These are phyloP conservation scores for Emydocephalus ijimae DNA, from an alignment of 2,113 vertebrate species.

Conservation along the genomic window DNA sequence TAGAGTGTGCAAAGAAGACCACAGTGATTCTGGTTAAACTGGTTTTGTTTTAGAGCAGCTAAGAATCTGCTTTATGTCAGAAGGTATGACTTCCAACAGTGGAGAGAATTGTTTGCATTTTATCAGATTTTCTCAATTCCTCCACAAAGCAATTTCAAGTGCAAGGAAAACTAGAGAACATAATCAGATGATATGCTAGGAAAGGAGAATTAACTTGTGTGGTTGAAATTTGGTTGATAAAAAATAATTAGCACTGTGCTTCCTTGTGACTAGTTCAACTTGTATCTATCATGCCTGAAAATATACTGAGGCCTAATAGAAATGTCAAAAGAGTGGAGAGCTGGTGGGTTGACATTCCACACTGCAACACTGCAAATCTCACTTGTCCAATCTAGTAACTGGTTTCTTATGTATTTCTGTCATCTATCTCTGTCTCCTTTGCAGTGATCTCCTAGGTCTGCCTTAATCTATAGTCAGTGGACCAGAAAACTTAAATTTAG, in stretches of 20 bases:
- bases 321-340: not conserved
- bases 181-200: not conserved
- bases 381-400: not conserved
- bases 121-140: too few species aligned
- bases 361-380: not conserved
- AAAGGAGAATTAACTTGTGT: not conserved
- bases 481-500: not conserved
- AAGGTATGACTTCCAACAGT: slow-evolving; percentile 32
- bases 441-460: not conserved
- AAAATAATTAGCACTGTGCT: not conserved
- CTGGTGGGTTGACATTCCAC: not conserved
- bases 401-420: not conserved
- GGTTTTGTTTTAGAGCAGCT: slow-evolving; percentile 6
- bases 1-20: slow-evolving; percentile 15
- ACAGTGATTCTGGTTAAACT: slow-evolving; percentile 18
- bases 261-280: not conserved
- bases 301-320: not conserved
- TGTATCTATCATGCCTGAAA: not conserved
- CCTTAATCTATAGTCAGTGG: not conserved
- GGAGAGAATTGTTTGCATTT: not conserved
- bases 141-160: not conserved
- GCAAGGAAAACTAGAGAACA: not conserved
- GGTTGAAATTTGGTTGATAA: not conserved
- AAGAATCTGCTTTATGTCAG: not conserved
- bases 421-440: not conserved